phyloP scores from a whole-genome alignment of 2,113 vertebrate species.

The Chaenogobius annularis region DNA sequence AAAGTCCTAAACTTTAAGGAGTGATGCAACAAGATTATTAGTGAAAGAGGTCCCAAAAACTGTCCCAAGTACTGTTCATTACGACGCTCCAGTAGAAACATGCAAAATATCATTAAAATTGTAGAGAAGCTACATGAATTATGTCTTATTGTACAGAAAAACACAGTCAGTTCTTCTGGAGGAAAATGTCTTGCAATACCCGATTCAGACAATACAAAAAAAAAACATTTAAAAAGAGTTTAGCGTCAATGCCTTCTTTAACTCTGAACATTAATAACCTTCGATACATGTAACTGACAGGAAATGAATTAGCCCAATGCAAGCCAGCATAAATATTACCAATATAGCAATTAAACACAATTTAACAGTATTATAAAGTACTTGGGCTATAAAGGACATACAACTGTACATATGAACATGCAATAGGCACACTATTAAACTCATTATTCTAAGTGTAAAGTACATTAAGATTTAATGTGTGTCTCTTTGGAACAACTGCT shows the following conservation, averaged over 20 bases:
- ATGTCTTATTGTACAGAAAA: neutral
- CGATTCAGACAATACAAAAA: neutral
- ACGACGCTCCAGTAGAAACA: no score
- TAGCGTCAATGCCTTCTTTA: neutral
- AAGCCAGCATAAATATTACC: conserved; percentile 1
- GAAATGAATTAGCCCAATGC: neutral
- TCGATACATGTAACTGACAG: neutral
- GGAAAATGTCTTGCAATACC: neutral
- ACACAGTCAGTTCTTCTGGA: neutral
- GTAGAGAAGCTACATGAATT: neutral
- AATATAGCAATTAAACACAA: neutral
- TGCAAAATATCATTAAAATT: no score
- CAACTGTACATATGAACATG: conserved; percentile 9
- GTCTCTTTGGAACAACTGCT: conserved; percentile 35
- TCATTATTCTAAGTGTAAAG: conserved; percentile 36
- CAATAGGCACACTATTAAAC: conserved; percentile 42
- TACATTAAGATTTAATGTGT: conserved; percentile 43
- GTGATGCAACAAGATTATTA: no score
- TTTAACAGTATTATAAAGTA: neutral
- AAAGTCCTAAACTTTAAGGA: no score
- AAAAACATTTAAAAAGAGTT: neutral
- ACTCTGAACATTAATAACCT: neutral
- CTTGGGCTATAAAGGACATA: neutral
- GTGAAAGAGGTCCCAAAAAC: neutral
- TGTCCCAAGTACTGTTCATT: no score